These are phyloP conservation scores for Camelus bactrianus DNA, from an alignment of 2,113 vertebrate species.

Conservation along the genomic window DNA sequence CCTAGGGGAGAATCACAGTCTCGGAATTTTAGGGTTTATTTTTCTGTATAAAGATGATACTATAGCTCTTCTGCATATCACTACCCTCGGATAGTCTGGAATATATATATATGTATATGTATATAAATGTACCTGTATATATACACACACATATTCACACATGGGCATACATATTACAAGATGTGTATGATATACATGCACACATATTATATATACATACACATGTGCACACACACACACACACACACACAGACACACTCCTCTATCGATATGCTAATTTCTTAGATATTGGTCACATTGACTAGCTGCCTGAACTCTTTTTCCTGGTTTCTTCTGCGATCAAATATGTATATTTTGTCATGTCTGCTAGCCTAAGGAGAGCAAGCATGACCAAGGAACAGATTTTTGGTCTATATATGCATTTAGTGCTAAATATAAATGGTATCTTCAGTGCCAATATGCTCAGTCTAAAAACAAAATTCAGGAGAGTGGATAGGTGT, in stretches of 20 bases:
- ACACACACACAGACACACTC: neutral
- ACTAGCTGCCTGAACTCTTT: neutral
- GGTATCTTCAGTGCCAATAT: neutral
- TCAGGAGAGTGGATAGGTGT: neutral
- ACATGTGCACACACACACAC: too few relatives aligned
- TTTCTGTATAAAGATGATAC: neutral
- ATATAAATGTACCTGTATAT: neutral
- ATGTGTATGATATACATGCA: neutral
- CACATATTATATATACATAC: too few relatives aligned
- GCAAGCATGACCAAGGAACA: neutral
- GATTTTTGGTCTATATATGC: neutral
- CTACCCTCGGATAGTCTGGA: neutral
- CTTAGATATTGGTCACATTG: neutral
- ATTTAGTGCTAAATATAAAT: neutral
- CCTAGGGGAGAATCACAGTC: neutral
- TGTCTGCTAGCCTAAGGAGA: neutral
- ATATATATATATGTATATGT: neutral
- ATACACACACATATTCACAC: neutral
- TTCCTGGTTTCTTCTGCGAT: neutral
- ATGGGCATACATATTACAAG: neutral
- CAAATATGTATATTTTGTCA: neutral
- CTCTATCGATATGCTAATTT: neutral
- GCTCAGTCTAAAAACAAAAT: constrained; percentile 25
- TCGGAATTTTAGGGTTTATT: constrained; percentile 1
- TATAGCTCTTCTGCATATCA: neutral